Evolutionary conservation across 1,140 invertebrate genomes (phyloP), one percentile per base, ranked within the genome.

Genomic region (Glossosoma conforme): DNA sequence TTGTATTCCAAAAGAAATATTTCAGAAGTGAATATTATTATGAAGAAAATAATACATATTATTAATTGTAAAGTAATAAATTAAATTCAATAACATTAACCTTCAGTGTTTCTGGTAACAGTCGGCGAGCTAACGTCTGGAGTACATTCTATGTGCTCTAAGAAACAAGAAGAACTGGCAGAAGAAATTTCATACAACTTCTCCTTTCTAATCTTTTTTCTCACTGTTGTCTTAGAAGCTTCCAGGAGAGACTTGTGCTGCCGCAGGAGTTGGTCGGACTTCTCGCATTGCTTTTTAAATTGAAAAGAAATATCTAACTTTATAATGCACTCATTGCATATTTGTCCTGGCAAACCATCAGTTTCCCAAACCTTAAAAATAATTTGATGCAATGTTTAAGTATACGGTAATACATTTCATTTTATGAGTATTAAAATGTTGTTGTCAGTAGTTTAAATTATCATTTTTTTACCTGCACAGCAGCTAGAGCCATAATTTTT

Each of bases 241-340:
- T 56, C 44, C 15, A 53, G 11, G 35, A 45, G 13, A 25, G 40
- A 49, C 21, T 41, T 44, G 14, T 48, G 28, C 13, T 56, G 53
- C 10, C 57, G 41, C 15, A 59, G 37, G 2, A 8, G 20, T 25
- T 45, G 35, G 30, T 59, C 57, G n/a, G 57, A 35, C 24, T 40
- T 49, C 38, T 59, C 57, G 18, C 53, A 55, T 43, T 52, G 49
- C 40, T 52, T 56, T 35, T 59, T 59, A 15, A 59, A 59, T 49
- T 59, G 52, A 44, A 49, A 56, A 5, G 57, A 55, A 17, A 59
- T 51, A 30, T 59, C 57, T 13, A 59, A 43, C 15, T 56, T 59
- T 9, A 59, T 41, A 14, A 59, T 55, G 22, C 57, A 59, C 13
- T 59, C 57, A 17, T 48, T 44, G 19, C 57, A 59, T 36, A 59